Evolutionary conservation across 2,113 vertebrate genomes (phyloP), one percentile per base, ranked within the genome.

Genomic region (Tachysurus vachellii): DNA sequence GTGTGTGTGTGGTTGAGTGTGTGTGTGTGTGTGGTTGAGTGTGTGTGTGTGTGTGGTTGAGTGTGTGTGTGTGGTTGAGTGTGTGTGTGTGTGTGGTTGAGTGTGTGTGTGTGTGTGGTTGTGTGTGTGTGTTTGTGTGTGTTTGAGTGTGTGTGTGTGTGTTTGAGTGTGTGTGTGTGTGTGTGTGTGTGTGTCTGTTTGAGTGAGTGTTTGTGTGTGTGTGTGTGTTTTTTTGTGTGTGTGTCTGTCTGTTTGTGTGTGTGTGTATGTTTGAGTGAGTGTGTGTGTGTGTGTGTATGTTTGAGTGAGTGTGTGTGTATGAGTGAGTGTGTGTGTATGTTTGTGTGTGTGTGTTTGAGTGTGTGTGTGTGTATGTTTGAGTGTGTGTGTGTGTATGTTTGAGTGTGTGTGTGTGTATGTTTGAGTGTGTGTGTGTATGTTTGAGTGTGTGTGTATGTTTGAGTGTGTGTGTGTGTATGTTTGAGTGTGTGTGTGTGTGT

Each of bases 1-100:
- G n/a, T n/a, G n/a, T n/a, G n/a, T n/a, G n/a, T n/a, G n/a, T 36
- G 36, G 1, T 1, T 36, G 36, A 36, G 36, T n/a, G 73, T n/a
- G 73, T 76, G 73, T 76, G 83, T 75, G 54, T 42, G 54, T 9
- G n/a, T 19, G n/a, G n/a, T n/a, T 53, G 71, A 14, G 73, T 13
- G 28, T 77, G 56, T 53, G n/a, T n/a, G n/a, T n/a, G n/a, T n/a
- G n/a, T n/a, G n/a, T 36, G 36, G 1, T 1, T 36, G 36, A 36
- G 36, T n/a, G 73, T n/a, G 73, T 76, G 73, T 76, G 83, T 75
- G 54, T 42, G n/a, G n/a, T n/a, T n/a, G n/a, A n/a, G 54, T 9
- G n/a, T 19, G 47, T 53, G 71, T 21, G 73, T 13, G 28, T 77
- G 56, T 53, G n/a, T 36, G 36, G 1, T 1, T 36, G 36, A 36